Percentiles rank a stretch among this genome's conserved stretches.
phyloP scores from a whole-genome alignment of 2,113 vertebrate species.

The Phalacrocorax aristotelis region DNA sequence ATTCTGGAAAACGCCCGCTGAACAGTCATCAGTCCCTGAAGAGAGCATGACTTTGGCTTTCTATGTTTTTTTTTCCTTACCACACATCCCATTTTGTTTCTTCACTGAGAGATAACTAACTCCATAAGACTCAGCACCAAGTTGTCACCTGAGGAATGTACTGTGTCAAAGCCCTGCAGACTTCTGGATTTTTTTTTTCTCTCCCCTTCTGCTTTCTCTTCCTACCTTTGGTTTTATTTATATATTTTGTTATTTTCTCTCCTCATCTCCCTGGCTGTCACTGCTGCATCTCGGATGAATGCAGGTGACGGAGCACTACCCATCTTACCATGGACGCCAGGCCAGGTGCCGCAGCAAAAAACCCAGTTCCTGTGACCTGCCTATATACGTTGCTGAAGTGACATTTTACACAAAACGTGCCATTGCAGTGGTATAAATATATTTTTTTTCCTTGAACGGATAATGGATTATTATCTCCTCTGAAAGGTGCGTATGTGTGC shows the following conservation, averaged over 20 bases:
- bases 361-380: slow-evolving; percentile 69
- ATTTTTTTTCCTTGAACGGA: slow-evolving; percentile 74
- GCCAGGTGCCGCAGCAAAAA: slow-evolving; percentile 54
- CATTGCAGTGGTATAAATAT: slow-evolving; percentile 79
- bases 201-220: not conserved
- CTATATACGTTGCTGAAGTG: slow-evolving; percentile 66
- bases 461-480: slow-evolving; percentile 71
- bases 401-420: slow-evolving; percentile 74
- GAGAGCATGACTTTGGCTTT: slow-evolving; percentile 10
- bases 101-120: slow-evolving; percentile 38
- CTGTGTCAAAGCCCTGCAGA: slow-evolving; percentile 77
- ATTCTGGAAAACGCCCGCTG: slow-evolving; percentile 50
- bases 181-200: slow-evolving; percentile 34
- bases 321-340: slow-evolving; percentile 63
- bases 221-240: slow-evolving; percentile 74
- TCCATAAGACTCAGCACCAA: slow-evolving; percentile 50
- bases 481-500: slow-evolving; percentile 54
- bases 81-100: not conserved
- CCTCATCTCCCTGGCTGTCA: slow-evolving; percentile 69
- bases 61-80: not conserved
- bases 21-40: slow-evolving; percentile 31
- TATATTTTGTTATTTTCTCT: slow-evolving; percentile 50
- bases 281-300: slow-evolving; percentile 61
- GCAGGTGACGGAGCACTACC: slow-evolving; percentile 50
- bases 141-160: slow-evolving; percentile 80